These are phyloP conservation scores for Gallinago nigripennis DNA, from an alignment of 2,797 vertebrate genomes.

Conservation along the genomic window DNA sequence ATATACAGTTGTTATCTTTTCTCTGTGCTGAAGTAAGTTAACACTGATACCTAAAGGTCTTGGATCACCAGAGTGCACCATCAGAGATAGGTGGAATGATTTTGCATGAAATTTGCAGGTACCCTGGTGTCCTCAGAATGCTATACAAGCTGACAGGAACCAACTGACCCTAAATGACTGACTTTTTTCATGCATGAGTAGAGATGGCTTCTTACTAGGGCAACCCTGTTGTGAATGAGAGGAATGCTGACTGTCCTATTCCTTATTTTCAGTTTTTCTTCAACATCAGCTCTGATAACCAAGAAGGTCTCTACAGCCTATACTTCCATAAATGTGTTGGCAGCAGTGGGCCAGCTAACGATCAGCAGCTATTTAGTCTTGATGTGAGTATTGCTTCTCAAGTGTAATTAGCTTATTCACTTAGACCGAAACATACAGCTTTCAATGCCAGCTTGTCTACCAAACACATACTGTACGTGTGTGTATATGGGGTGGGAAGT, in stretches of 20 bases:
- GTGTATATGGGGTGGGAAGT: neutral
- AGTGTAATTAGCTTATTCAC: neutral
- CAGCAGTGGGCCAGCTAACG: neutral
- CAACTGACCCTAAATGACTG: neutral
- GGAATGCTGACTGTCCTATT: slow-evolving; percentile 3
- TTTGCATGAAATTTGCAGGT: neutral
- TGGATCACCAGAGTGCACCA: neutral
- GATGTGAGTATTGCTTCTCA: slow-evolving; percentile 77
- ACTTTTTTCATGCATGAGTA: neutral
- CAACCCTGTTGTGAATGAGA: neutral
- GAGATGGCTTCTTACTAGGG: neutral
- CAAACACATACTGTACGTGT: neutral
- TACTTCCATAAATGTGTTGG: slow-evolving; percentile 85
- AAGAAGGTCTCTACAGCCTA: slow-evolving; percentile 88
- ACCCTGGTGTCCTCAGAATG: neutral
- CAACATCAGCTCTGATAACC: slow-evolving; percentile 78
- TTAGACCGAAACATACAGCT: neutral
- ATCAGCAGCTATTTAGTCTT: slow-evolving; percentile 77
- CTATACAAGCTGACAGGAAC: neutral
- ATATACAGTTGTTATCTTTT: neutral
- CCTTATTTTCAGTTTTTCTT: slow-evolving; percentile 81
- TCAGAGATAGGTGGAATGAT: neutral
- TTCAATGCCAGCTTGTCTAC: neutral
- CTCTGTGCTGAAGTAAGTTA: neutral
- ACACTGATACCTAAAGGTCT: neutral